Evolutionary conservation across 2,113 vertebrate genomes (phyloP).

Genomic region (Bambusicola thoracicus): DNA sequence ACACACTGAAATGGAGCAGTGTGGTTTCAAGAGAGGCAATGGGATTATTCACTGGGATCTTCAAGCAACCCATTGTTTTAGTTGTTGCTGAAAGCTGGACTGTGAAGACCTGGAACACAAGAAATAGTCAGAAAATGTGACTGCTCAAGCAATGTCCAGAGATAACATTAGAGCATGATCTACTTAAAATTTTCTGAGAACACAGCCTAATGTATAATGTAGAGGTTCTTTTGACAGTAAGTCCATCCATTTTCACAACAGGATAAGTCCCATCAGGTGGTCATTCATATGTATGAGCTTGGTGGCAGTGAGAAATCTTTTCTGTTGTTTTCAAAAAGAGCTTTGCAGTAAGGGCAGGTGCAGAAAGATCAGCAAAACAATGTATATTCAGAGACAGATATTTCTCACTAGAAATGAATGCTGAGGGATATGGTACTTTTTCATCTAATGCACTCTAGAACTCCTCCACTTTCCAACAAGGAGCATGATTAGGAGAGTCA

Average conservation of each 20-base stretch:
- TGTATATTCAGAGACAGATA: not conserved
- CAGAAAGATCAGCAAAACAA: not conserved
- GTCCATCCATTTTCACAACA: not conserved
- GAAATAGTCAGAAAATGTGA: not conserved
- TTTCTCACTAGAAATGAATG: not conserved
- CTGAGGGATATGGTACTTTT: not conserved
- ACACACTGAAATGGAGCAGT: not conserved
- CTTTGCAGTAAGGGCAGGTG: not conserved
- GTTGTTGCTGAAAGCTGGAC: not conserved
- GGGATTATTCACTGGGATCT: not conserved
- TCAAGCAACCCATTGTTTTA: not conserved
- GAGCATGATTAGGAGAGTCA: not conserved
- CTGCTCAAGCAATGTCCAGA: not conserved
- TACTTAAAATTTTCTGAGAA: not conserved
- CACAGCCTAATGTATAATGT: not conserved
- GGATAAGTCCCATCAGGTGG: not conserved
- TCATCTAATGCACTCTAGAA: not conserved
- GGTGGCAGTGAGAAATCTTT: not conserved
- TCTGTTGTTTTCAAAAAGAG: not conserved
- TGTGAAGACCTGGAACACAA: not conserved
- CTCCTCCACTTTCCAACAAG: not conserved
- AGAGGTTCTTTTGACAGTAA: not conserved
- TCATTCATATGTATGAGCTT: not conserved
- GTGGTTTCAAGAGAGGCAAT: not conserved
- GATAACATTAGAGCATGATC: not conserved